These are phyloP conservation scores for Dryobotodes eremita DNA, from an alignment of 2,888 invertebrate species.

Conservation along the genomic window DNA sequence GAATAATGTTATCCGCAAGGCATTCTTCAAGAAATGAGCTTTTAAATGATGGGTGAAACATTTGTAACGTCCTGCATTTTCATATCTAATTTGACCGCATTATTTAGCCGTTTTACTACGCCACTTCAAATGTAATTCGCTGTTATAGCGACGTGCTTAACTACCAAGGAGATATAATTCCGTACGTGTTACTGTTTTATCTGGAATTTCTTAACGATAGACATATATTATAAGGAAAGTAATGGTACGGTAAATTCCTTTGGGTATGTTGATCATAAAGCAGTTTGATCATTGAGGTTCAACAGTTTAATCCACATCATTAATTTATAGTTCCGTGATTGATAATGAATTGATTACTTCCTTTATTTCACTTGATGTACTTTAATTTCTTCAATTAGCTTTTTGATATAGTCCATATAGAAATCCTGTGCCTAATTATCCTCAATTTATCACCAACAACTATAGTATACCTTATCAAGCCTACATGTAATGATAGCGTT, in stretches of 20 bases:
- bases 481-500: conserved; percentile 6
- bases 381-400: not conserved
- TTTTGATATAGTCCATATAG: not conserved
- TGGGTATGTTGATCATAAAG: conserved; percentile 22
- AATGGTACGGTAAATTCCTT: conserved; percentile 22
- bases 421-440: not conserved
- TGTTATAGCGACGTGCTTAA: conserved; percentile 52
- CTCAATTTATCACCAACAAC: not conserved
- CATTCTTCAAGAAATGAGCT: conserved; percentile 69
- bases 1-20: conserved; percentile 73
- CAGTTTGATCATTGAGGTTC: not conserved
- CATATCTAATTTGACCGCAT: conserved; percentile 62
- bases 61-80: conserved; percentile 62
- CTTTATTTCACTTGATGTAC: not conserved
- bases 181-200: conserved; percentile 57
- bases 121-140: conserved; percentile 54
- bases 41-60: conserved; percentile 67
- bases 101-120: conserved; percentile 62
- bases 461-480: not conserved
- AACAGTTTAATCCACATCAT: conserved; percentile 4
- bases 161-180: conserved; percentile 51
- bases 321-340: not conserved
- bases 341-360: not conserved
- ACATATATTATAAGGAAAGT: conserved; percentile 39
- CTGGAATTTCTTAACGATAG: conserved; percentile 49